Conservation (phyloP, 2,888 invertebrate genomes). For the Yponomeuta malinellus region DNA sequence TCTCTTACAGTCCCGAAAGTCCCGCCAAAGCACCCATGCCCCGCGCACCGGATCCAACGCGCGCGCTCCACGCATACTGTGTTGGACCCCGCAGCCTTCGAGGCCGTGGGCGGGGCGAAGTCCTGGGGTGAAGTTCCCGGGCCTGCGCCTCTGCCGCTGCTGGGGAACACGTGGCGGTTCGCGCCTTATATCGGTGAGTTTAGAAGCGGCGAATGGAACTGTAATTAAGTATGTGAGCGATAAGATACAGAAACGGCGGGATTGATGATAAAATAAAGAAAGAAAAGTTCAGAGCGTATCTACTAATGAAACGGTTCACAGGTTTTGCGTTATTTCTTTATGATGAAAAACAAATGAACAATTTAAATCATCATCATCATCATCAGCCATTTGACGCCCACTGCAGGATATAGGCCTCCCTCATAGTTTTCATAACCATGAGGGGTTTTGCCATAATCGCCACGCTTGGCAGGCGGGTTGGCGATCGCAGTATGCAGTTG, state of each 20-base stretch:
- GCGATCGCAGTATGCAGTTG: no score
- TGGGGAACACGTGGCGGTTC: conserved; percentile 80
- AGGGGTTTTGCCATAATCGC: no score
- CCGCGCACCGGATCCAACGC: conserved; percentile 41
- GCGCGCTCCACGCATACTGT: conserved; percentile 52
- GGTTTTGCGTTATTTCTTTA: no score
- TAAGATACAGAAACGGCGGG: no score
- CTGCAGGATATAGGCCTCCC: no score
- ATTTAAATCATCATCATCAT: no score
- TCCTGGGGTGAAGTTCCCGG: conserved; percentile 77
- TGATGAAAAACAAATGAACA: no score
- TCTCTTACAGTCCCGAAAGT: conserved; percentile 6
- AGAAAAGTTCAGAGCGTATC: not conserved
- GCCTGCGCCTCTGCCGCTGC: conserved; percentile 74
- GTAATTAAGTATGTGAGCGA: no score
- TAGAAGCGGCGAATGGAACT: no score
- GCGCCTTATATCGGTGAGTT: conserved; percentile 76
- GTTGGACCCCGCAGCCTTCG: conserved; percentile 43
- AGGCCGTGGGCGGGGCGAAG: conserved; percentile 43
- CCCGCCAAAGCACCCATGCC: conserved; percentile 33
- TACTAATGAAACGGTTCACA: not conserved
- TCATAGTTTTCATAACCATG: no score
- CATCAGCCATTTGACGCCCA: no score
- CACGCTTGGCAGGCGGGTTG: no score
- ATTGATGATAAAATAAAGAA: not conserved